A percentile compares a stretch with the other conserved stretches of the same genome.
These are phyloP conservation scores for Mesorhabditis sp. DNA, from an alignment of 2,888 invertebrate species.

Conservation along the genomic window DNA sequence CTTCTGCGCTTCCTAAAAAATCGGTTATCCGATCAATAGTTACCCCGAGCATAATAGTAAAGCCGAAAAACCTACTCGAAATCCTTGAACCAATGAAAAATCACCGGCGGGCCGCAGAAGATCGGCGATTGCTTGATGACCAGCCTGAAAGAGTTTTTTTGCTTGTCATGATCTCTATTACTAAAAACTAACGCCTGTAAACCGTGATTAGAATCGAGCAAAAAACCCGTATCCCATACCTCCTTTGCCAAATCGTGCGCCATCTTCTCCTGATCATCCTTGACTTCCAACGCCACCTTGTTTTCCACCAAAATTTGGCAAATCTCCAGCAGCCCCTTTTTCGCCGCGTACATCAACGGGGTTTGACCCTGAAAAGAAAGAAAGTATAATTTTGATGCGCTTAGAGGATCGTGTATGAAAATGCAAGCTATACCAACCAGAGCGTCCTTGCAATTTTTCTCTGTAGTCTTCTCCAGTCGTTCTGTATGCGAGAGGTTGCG, in stretches of 20 bases:
- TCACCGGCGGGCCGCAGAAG: no score
- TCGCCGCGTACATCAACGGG: constrained; percentile 6
- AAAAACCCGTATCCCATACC: not conserved
- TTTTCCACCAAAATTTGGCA: not conserved
- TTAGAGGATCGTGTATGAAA: no score
- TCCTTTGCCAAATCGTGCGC: not conserved
- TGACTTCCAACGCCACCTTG: not conserved
- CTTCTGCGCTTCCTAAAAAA: no score
- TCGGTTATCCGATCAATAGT: no score
- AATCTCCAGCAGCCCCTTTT: not conserved
- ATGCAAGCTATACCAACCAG: not conserved
- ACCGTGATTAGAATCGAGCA: not conserved
- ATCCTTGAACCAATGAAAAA: no score
- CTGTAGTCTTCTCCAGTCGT: not conserved
- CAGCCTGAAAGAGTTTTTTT: not conserved
- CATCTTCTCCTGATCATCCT: not conserved
- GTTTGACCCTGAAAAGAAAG: not conserved
- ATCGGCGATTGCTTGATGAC: no score
- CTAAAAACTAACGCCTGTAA: no score
- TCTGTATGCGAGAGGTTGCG: no score
- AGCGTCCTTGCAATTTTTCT: not conserved
- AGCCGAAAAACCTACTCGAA: no score
- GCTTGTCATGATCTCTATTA: not conserved
- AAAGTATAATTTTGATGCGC: no score
- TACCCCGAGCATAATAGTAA: no score